Base-by-base conservation (phyloP, 53 echinoderm and acorn worm genomes). In the Apostichopus leukothele region DNA sequence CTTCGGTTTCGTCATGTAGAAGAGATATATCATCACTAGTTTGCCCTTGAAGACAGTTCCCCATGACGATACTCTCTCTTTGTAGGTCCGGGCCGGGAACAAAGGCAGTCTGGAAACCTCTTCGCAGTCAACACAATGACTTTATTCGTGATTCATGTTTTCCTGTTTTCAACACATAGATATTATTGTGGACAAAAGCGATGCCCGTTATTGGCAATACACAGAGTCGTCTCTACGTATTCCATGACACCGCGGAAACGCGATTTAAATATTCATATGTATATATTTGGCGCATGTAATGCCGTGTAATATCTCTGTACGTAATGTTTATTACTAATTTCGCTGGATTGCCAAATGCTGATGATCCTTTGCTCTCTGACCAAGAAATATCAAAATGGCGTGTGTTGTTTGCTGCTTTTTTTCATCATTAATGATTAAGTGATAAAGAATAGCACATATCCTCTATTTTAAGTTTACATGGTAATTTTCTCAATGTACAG, bases 1-100 rank as follows among this genome's bases (percentile, higher is more conserved):
- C 88, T 75, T 95, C 94, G 22, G 90, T 51, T 88, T 93, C 95
- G 76, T 95, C 96, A 59, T 96, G 95, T 55, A 98, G 92, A 73
- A 98, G 90, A 19, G 98, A 98, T 75, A 98, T 92, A 93, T 98
- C 98, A 66, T 98, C 98, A 39, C 96, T 92, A 54, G 96, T 94
- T 76, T 95, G 95, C 22, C 98, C 95, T 74, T 93, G 94, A 77
- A 98, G 95, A 96, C 98, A 98, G 89, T 98, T 98, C 92, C 98
- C 98, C 98, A 98, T 98, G 12, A 88, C 91, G 86, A 79, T 71
- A 54, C 39, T 85, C 26, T 85, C 66, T 26, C 50, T 66, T 23
- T 20, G 50, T 27, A 51, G 18, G 60, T 67, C 67, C 85, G 85
- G 50, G 66, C 67, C 85, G 85, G 19, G 66, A 27, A 85, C 85